Conservation (phyloP, 2,888 invertebrate genomes). For the Chrysolina oricalcia region DNA sequence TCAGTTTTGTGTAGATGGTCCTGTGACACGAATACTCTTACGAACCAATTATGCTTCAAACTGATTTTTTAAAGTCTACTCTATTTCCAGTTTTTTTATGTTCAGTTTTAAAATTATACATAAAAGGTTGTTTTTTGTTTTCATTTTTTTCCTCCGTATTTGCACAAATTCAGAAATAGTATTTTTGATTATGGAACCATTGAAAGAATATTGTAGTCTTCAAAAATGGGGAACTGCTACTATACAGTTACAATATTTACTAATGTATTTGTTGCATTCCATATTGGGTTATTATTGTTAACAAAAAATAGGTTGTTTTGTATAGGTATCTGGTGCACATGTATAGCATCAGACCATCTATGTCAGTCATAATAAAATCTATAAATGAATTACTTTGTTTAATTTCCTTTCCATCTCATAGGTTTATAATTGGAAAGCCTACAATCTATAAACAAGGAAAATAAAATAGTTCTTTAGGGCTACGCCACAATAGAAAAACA, state of each 20-base stretch:
- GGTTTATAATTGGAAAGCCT: neutral
- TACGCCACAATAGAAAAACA: too few relatives aligned
- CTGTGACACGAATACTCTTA: conserved; percentile 69
- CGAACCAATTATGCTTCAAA: conserved; percentile 70
- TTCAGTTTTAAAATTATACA: conserved; percentile 54
- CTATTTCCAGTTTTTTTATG: conserved; percentile 54
- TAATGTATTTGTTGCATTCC: conserved; percentile 71
- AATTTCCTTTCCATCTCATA: neutral
- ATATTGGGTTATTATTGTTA: conserved; percentile 69
- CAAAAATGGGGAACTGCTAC: conserved; percentile 45
- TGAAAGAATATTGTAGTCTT: conserved; percentile 17
- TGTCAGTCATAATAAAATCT: conserved; percentile 63
- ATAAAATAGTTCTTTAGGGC: too few relatives aligned
- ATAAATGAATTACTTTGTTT: conserved; percentile 45
- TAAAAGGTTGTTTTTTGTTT: conserved; percentile 48
- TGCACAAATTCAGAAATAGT: conserved; percentile 46
- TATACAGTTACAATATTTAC: conserved; percentile 56
- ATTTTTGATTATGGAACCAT: conserved; percentile 17
- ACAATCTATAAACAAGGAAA: too few relatives aligned
- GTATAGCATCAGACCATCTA: conserved; percentile 59
- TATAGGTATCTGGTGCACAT: conserved; percentile 57
- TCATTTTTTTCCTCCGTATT: conserved; percentile 43
- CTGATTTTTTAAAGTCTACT: conserved; percentile 58
- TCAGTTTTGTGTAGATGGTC: conserved; percentile 80
- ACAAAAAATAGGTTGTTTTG: conserved; percentile 65